Evolutionary conservation across 2,888 invertebrate genomes (phyloP).

Genomic region (Leptopilina syphax): DNA sequence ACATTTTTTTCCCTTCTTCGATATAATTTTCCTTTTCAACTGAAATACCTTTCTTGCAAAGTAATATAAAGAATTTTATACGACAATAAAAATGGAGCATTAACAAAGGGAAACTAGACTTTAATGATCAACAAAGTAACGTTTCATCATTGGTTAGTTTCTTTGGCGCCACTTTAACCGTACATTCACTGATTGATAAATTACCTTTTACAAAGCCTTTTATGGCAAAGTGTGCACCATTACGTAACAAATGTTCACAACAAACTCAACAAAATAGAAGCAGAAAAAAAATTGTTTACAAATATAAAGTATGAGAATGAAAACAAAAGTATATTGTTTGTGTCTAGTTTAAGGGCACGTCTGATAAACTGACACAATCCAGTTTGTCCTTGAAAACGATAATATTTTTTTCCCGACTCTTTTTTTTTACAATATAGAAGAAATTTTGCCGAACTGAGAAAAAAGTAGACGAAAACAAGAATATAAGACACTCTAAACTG

Average conservation of each 20-base stretch:
- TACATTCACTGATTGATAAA: constrained; percentile 12
- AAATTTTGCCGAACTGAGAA: too few relatives aligned
- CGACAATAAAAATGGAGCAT: background rate
- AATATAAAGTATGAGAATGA: background rate
- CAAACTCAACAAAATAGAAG: background rate
- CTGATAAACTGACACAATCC: too few relatives aligned
- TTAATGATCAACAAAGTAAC: constrained; percentile 12
- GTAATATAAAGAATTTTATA: background rate
- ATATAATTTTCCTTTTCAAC: too few relatives aligned
- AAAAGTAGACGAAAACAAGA: too few relatives aligned
- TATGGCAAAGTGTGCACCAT: background rate
- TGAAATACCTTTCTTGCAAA: background rate
- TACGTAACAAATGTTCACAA: constrained; percentile 19
- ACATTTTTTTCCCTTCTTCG: too few relatives aligned
- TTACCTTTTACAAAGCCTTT: constrained; percentile 4
- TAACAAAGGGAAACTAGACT: background rate
- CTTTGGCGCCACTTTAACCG: constrained; percentile 8
- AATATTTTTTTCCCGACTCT: too few relatives aligned
- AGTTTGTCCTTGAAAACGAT: too few relatives aligned
- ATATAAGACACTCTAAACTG: too few relatives aligned
- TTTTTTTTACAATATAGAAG: too few relatives aligned
- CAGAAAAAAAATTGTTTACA: background rate
- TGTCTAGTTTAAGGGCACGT: too few relatives aligned
- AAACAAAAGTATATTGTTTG: background rate
- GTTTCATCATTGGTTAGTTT: constrained; percentile 6